These are phyloP conservation scores for Phaetusa simplex DNA, from an alignment of 2,113 vertebrate genomes.

Conservation along the genomic window DNA sequence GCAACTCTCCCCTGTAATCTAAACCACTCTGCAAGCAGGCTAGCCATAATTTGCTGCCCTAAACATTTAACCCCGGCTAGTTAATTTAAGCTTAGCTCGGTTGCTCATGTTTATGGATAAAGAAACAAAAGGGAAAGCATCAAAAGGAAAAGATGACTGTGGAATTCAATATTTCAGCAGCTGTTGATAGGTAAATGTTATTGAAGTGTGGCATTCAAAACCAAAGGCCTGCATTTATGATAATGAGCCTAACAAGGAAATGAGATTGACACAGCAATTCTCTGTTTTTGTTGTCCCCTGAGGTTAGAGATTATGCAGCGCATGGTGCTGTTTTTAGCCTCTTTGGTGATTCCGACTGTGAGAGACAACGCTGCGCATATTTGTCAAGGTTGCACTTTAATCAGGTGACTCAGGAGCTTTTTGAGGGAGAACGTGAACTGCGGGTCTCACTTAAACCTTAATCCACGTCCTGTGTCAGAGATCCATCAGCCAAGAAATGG, in stretches of 20 bases:
- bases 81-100: conserved; percentile 73
- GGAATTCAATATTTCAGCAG: conserved; percentile 74
- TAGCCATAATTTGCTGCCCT: conserved; percentile 56
- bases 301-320: conserved; percentile 78
- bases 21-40: conserved; percentile 48
- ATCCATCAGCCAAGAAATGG: background rate
- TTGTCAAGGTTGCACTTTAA: conserved; percentile 72
- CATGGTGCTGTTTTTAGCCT: conserved; percentile 78
- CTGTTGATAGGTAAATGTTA: conserved; percentile 66
- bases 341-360: conserved; percentile 76
- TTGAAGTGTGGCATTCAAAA: conserved; percentile 71
- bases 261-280: conserved; percentile 78
- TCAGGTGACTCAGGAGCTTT: conserved; percentile 66
- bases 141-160: conserved; percentile 76
- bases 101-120: conserved; percentile 79
- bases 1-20: conserved; percentile 62
- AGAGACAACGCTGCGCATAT: conserved; percentile 73
- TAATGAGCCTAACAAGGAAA: conserved; percentile 78
- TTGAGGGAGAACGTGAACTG: conserved; percentile 40
- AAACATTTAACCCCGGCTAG: conserved; percentile 70
- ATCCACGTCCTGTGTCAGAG: background rate
- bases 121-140: conserved; percentile 74
- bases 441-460: conserved; percentile 9
- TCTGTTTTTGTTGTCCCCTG: conserved; percentile 74
- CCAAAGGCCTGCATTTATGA: conserved; percentile 68